A percentile compares a stretch with the other conserved stretches of the same genome.
phyloP scores from a whole-genome alignment of 2,113 vertebrate genomes.

The Cavia aperea region DNA sequence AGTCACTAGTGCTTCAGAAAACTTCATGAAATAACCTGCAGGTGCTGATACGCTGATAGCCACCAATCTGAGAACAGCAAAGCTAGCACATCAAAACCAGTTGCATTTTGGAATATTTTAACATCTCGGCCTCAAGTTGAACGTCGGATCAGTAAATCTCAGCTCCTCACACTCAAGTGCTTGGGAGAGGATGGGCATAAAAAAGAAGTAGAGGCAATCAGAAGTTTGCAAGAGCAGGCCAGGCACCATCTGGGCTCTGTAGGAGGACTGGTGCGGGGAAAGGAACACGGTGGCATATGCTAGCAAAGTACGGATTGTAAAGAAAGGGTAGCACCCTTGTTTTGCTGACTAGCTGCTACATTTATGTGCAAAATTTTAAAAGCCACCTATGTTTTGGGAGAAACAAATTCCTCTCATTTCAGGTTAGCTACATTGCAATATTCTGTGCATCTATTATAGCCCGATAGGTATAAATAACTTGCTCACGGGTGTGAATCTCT shows the following conservation, averaged over 20 bases:
- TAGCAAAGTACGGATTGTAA: conserved; percentile 69
- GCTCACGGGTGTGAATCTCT: conserved; percentile 13
- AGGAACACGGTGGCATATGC: conserved; percentile 66
- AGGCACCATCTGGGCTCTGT: conserved; percentile 74
- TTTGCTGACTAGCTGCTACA: conserved; percentile 60
- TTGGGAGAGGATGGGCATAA: conserved; percentile 56
- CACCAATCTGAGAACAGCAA: conserved; percentile 59
- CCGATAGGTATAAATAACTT: conserved; percentile 34
- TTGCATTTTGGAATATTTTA: conserved; percentile 58
- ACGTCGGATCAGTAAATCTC: conserved; percentile 4
- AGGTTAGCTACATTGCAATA: conserved; percentile 12
- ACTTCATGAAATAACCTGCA: conserved; percentile 52
- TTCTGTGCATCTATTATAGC: not conserved
- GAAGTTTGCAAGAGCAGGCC: conserved; percentile 61
- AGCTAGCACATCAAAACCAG: conserved; percentile 53
- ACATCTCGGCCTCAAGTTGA: conserved; percentile 28
- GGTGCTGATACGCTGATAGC: conserved; percentile 42
- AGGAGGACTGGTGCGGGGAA: conserved; percentile 63
- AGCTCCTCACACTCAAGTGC: conserved; percentile 44
- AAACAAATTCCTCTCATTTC: conserved; percentile 28
- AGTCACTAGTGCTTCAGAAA: conserved; percentile 50
- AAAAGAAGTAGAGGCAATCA: conserved; percentile 51
- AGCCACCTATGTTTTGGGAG: conserved; percentile 15
- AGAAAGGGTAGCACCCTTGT: conserved; percentile 65
- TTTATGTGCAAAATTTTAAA: conserved; percentile 40